These are phyloP conservation scores for Ceratotherium simum DNA, from an alignment of 2,113 vertebrate genomes.

Conservation along the genomic window DNA sequence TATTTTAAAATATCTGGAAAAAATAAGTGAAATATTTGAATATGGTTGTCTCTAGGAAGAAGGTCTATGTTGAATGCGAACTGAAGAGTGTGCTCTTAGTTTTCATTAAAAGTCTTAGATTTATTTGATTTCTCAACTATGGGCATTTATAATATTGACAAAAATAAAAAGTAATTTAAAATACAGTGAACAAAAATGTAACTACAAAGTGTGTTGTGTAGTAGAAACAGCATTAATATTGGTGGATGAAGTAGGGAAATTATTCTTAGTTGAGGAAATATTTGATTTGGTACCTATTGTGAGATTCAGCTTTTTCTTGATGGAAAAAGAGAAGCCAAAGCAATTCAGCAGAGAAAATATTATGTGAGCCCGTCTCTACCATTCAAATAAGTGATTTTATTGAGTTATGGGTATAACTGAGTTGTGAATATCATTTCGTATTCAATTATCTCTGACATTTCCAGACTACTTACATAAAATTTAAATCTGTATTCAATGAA, in stretches of 20 bases:
- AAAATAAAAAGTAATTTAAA: conserved; percentile 24
- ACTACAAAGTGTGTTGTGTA: neutral
- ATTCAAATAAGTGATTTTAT: conserved; percentile 29
- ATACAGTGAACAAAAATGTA: neutral
- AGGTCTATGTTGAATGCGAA: neutral
- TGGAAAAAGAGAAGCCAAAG: neutral
- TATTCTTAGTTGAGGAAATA: neutral
- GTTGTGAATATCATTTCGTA: conserved; percentile 11
- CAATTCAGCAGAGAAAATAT: conserved; percentile 12
- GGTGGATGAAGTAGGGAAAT: neutral
- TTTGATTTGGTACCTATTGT: neutral
- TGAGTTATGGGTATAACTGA: neutral
- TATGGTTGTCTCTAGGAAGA: neutral
- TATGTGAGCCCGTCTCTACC: neutral
- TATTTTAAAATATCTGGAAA: neutral
- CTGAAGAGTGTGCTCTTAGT: neutral
- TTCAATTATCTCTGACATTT: conserved; percentile 36
- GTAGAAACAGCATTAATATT: neutral
- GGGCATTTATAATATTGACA: neutral
- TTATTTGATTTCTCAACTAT: neutral
- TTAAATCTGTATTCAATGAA: neutral
- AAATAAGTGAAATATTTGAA: neutral
- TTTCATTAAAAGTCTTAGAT: neutral
- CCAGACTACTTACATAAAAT: neutral
- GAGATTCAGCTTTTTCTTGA: conserved; percentile 5